phyloP scores from a whole-genome alignment of 2,888 invertebrate species.

The Agrotis ipsilon region DNA sequence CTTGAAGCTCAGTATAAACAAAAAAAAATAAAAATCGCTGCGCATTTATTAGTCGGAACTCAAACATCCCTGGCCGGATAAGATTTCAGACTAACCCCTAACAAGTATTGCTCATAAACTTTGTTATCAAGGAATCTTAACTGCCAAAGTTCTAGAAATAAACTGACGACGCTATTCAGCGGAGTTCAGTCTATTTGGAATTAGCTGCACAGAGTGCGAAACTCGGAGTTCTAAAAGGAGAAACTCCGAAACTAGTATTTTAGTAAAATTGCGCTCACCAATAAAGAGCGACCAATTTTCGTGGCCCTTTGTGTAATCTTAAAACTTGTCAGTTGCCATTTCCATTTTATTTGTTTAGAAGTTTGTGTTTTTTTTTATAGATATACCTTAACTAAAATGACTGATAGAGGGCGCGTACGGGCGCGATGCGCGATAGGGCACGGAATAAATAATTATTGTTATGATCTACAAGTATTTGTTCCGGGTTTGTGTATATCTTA shows the following conservation, averaged over 20 bases:
- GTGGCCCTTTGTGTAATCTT: constrained; percentile 9
- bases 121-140: not conserved
- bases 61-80: not conserved
- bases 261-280: not conserved
- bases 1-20: too few relatives aligned
- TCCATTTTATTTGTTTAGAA: constrained; percentile 15
- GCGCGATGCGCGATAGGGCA: too few relatives aligned
- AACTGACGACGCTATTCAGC: constrained; percentile 13
- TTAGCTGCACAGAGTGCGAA: constrained; percentile 9
- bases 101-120: constrained; percentile 4
- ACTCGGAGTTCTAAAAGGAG: constrained; percentile 16
- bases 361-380: constrained; percentile 3
- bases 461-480: too few relatives aligned
- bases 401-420: too few relatives aligned
- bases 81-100: not conserved
- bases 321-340: constrained; percentile 17
- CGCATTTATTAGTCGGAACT: too few relatives aligned
- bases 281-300: not conserved
- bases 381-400: not conserved
- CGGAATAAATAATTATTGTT: too few relatives aligned
- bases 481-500: too few relatives aligned
- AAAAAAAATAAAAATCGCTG: too few relatives aligned
- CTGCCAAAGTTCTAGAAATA: not conserved
- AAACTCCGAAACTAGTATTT: constrained; percentile 21
- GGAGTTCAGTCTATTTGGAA: constrained; percentile 10